Evolutionary conservation across 1,140 invertebrate species (phyloP).

Genomic region (Planococcus citri): DNA sequence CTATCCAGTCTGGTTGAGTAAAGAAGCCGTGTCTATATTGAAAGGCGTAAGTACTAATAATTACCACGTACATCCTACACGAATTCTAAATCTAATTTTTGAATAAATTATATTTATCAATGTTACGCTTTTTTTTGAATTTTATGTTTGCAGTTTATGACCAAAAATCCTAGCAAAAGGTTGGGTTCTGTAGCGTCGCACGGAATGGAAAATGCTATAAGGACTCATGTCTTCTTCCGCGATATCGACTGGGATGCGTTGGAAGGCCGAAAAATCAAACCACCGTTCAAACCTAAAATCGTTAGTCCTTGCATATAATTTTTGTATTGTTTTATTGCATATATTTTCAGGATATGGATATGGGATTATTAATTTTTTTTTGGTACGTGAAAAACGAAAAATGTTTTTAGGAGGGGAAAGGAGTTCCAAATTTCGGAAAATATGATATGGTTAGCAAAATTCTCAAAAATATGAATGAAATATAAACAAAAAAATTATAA

Average conservation of each 20-base stretch:
- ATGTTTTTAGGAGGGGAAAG: not conserved
- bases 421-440: too few relatives aligned
- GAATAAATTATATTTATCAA: too few relatives aligned
- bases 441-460: too few relatives aligned
- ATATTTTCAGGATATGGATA: not conserved
- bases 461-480: too few relatives aligned
- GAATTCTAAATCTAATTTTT: not conserved
- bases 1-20: constrained; percentile 93
- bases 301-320: constrained; percentile 47
- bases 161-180: constrained; percentile 88
- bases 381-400: not conserved
- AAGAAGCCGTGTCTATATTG: constrained; percentile 91
- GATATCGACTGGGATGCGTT: constrained; percentile 94
- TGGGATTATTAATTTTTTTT: not conserved
- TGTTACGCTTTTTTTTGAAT: too few relatives aligned
- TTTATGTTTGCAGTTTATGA: constrained; percentile 70
- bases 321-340: not conserved
- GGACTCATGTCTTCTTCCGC: constrained; percentile 86
- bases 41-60: constrained; percentile 57
- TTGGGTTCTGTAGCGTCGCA: constrained; percentile 74
- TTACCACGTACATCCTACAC: not conserved
- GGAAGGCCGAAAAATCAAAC: constrained; percentile 77
- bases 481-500: too few relatives aligned
- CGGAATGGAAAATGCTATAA: constrained; percentile 73
- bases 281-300: constrained; percentile 96